Conservation (phyloP, 2,797 vertebrate genomes). For the Poliocrania exsul region DNA sequence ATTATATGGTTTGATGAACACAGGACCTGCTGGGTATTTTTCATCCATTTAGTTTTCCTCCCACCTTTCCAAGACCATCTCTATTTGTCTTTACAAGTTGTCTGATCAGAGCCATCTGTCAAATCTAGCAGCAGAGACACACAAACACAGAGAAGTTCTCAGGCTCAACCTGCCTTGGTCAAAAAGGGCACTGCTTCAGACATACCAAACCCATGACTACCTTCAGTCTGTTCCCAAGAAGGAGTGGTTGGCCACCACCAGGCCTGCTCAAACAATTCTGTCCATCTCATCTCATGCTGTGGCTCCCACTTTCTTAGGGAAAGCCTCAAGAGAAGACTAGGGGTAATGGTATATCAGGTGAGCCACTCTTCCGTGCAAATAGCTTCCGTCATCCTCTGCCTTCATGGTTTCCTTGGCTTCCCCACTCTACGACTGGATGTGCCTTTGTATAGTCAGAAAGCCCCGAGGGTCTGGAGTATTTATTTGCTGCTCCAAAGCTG, state of each 20-base stretch:
- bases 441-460: not conserved
- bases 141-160: not conserved
- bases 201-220: not conserved
- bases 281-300: not conserved
- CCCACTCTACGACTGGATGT: fast-evolving
- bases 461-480: not conserved
- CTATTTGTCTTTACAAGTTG: not conserved
- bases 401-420: not conserved
- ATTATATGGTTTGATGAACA: not conserved
- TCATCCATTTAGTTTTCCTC: not conserved
- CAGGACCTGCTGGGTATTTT: not conserved
- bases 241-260: not conserved
- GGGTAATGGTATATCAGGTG: fast-evolving
- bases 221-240: not conserved
- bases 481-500: not conserved
- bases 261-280: not conserved
- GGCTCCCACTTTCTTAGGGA: not conserved
- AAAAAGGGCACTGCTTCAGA: not conserved
- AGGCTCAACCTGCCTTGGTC: not conserved
- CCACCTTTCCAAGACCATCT: not conserved
- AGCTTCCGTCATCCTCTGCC: not conserved
- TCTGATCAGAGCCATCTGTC: not conserved
- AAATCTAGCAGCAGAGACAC: not conserved
- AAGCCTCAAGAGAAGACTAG: fast-evolving
- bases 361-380: not conserved